Base-by-base conservation (phyloP, 53 echinoderm and acorn worm genomes). In the Crossaster papposus region DNA sequence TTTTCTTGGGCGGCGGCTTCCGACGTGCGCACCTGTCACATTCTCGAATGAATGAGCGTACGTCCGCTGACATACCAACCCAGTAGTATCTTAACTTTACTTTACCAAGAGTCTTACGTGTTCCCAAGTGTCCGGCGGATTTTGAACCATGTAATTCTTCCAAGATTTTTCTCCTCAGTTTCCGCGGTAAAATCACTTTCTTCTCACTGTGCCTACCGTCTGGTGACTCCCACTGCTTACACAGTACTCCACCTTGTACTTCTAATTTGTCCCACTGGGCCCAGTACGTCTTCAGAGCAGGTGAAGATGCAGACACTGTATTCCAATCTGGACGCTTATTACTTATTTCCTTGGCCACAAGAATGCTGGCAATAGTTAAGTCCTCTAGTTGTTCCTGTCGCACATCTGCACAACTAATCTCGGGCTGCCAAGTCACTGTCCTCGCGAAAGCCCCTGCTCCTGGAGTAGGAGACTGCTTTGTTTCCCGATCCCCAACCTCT, bases 111-210 rank as follows among this genome's bases (percentile, higher is more conserved):
- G 90, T 90, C 64, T 91, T 86, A 4, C 55, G 76, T 3, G 79
- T 30, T 24, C 91, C 91, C 80, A 91, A 18, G 50, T 91, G 91
- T 22, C 91, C 80, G 0, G 79, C 80, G 3, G 80, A 34, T 35
- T 31, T 65, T 0, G 36, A 37, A 9, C 79, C 70, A 36, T 91
- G 91, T 24, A 91, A 55, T 29, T 91, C 91, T n/a, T 44, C 38
- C 7, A 44, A 44, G 6, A 44, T 9, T 9, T 44, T 5, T 9
- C 9, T 9, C 9, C 44, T 44, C 6, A 44, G 9, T 44, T 44
- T 44, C 6, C 44, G 5, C 44, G 38, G 44, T 44, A 44, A 9
- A 44, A 44, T 44, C 6, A 44, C 9, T 44, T 44, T 5, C 44
- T 7, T 44, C 9, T 9, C 9, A 5, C 6, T 44, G 9, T 36